These are phyloP conservation scores for Clamator glandarius DNA, from an alignment of 2,797 vertebrate genomes.

Conservation along the genomic window DNA sequence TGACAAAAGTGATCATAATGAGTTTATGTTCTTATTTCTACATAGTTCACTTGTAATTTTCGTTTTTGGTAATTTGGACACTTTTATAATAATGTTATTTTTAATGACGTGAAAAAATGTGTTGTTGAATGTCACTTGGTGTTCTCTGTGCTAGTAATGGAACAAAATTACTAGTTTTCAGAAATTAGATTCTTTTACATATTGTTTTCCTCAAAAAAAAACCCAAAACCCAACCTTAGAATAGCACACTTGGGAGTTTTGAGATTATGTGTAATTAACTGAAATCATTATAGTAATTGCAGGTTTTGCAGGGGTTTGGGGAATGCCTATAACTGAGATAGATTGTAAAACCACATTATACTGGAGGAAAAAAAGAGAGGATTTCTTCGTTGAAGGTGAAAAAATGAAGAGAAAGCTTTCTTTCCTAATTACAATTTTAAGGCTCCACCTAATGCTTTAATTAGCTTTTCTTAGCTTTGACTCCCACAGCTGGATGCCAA, in stretches of 20 bases:
- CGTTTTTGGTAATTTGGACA: neutral
- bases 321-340: neutral
- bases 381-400: neutral
- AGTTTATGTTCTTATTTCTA: neutral
- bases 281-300: constrained; percentile 29
- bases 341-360: neutral
- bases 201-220: neutral
- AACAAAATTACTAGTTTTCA: constrained; percentile 13
- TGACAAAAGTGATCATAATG: neutral
- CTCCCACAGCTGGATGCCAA: neutral
- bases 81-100: neutral
- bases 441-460: neutral
- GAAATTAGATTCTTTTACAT: constrained; percentile 21
- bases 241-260: constrained; percentile 1
- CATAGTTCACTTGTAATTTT: constrained; percentile 6
- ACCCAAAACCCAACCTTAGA: neutral
- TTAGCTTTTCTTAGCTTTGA: constrained; percentile 29
- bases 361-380: neutral
- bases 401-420: neutral
- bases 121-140: neutral
- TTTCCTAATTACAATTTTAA: neutral
- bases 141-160: constrained; percentile 1
- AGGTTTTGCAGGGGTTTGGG: neutral
- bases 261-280: constrained; percentile 32
- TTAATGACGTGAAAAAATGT: constrained; percentile 27